Evolutionary conservation across 2,113 vertebrate species (phyloP), one percentile per base, ranked within the genome.

Genomic region (Cygnus buccinator): DNA sequence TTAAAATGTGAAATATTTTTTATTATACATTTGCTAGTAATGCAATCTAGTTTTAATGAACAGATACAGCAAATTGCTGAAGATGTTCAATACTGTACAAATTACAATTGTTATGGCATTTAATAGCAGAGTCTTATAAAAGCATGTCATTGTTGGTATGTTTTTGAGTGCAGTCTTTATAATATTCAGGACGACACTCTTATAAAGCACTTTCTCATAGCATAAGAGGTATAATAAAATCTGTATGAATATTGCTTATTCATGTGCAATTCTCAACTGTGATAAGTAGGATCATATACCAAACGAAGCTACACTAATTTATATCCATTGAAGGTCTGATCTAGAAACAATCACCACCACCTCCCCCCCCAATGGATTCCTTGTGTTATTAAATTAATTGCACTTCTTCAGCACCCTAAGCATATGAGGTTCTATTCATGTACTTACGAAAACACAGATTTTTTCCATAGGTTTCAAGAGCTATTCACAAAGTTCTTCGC

Each of bases 111-210:
- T 93, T 66, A 91, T 70, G 83, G 65, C 68, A 90, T 89, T 93
- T 82, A 82, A 84, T 76, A 89, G 73, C 81, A 95, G 66, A 84
- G 22, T 93, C 11, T 95, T 75, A 96, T 54, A 95, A 94, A 95
- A 95, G 48, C 80, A 50, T 72, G 59, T 66, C 23, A 66, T 67
- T 83, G 54, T 89, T 89, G 66, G 44, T 66, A 58, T 58, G 48
- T 35, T 96, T 95, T 89, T 89, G 73, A 89, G 35, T 87, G 86
- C 66, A 84, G 39, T 62, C 70, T 87, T 78, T 19, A 65, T 87
- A 87, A 68, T 61, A 93, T 86, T 87, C 70, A 78, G 39, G 73
- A 61, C 70, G 63, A 92, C 84, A 82, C 52, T 78, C 52, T 86
- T 87, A 70, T 33, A 89, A 95, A 94, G 74, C 62, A 87, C 62